phyloP scores from a whole-genome alignment of 2,113 vertebrate species.

The Oryzias melastigma region DNA sequence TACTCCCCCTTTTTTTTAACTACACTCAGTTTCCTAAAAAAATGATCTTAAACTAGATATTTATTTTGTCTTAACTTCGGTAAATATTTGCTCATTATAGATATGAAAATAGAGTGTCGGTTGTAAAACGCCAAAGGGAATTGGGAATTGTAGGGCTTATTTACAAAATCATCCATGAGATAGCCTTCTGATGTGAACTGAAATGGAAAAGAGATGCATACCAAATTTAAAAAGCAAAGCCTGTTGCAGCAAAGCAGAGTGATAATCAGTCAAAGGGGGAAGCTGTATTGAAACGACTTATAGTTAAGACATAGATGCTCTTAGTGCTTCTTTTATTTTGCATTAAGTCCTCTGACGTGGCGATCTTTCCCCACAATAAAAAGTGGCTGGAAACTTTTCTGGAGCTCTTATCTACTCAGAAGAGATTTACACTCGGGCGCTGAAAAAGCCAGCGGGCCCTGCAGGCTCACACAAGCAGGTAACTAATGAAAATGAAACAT shows the following conservation, averaged over 20 bases:
- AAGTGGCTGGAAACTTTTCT: constrained; percentile 59
- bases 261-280: constrained; percentile 20
- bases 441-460: constrained; percentile 37
- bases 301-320: constrained; percentile 49
- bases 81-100: too few species aligned
- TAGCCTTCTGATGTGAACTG: background rate
- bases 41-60: too few species aligned
- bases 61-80: too few species aligned
- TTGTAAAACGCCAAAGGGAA: background rate
- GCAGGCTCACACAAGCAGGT: constrained; percentile 46
- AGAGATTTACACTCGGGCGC: constrained; percentile 47
- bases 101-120: too few species aligned
- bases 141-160: background rate
- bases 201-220: background rate
- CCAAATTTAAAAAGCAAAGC: constrained; percentile 9
- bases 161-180: background rate
- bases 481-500: constrained; percentile 80
- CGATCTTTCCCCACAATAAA: constrained; percentile 34
- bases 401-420: constrained; percentile 40
- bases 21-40: too few species aligned
- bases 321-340: constrained; percentile 4
- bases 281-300: constrained; percentile 2
- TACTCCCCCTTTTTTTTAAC: too few species aligned
- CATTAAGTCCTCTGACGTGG: constrained; percentile 31
- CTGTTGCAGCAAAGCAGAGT: background rate